phyloP scores from a whole-genome alignment of 2,797 vertebrate genomes.

The Dipus sagitta region DNA sequence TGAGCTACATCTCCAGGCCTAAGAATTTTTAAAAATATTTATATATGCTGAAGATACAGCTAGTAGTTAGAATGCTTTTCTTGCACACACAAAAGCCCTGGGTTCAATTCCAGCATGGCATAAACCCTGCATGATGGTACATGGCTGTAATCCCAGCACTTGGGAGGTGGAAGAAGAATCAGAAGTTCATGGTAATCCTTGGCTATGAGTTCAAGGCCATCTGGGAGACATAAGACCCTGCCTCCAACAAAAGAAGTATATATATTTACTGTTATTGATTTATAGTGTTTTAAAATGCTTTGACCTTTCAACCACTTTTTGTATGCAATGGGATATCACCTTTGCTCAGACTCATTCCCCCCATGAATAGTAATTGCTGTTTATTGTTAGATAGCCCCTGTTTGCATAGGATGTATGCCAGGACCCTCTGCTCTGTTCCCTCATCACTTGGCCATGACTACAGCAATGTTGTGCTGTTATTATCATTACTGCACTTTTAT shows the following conservation, averaged over 20 bases:
- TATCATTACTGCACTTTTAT: background rate
- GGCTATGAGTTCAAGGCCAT: too few relatives aligned
- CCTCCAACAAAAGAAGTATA: background rate
- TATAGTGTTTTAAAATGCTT: conserved; percentile 10
- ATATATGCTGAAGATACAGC: too few relatives aligned
- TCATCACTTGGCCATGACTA: background rate
- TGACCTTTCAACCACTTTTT: conserved; percentile 18
- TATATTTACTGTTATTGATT: background rate
- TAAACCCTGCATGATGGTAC: too few relatives aligned
- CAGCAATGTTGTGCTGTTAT: background rate
- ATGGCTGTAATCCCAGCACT: too few relatives aligned
- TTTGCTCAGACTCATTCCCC: background rate
- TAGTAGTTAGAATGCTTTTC: too few relatives aligned
- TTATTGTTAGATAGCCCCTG: background rate
- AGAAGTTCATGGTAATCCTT: too few relatives aligned
- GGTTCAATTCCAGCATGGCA: too few relatives aligned
- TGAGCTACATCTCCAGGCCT: too few relatives aligned
- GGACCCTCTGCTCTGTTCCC: background rate
- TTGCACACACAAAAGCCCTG: too few relatives aligned
- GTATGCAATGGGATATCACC: background rate
- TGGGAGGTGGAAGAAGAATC: too few relatives aligned
- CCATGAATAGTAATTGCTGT: background rate
- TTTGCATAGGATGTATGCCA: background rate
- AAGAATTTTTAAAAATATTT: too few relatives aligned
- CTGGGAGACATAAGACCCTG: too few relatives aligned